These are phyloP conservation scores for Oscheius sp. DNA, from an alignment of 2,888 invertebrate genomes.

Conservation along the genomic window DNA sequence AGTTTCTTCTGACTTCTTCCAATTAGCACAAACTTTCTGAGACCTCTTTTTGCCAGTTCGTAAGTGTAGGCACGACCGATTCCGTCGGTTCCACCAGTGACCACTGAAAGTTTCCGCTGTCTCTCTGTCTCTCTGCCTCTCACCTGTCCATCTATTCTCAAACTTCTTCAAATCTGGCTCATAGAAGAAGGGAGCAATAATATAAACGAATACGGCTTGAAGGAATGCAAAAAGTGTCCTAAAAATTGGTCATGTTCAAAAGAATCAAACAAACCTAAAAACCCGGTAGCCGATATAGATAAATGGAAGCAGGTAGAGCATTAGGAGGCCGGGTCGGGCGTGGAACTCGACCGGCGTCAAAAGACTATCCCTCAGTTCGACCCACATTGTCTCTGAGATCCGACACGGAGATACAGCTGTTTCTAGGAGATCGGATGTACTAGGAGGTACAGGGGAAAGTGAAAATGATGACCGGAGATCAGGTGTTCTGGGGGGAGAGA, in stretches of 20 bases:
- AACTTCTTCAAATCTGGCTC: slow-evolving; percentile 61
- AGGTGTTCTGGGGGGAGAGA: too few relatives aligned
- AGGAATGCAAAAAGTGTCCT: slow-evolving; percentile 67
- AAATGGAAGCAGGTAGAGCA: slow-evolving; percentile 49
- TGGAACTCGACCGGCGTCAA: slow-evolving; percentile 13
- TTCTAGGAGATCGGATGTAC: too few relatives aligned
- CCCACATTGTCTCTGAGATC: slow-evolving; percentile 20
- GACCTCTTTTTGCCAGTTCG: slow-evolving; percentile 66
- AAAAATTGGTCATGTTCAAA: background rate
- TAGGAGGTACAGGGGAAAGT: too few relatives aligned
- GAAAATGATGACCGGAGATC: too few relatives aligned
- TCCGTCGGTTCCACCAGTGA: slow-evolving; percentile 70
- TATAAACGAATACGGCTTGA: slow-evolving; percentile 64
- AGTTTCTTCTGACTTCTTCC: slow-evolving; percentile 66
- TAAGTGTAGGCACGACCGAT: slow-evolving; percentile 68
- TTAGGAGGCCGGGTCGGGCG: slow-evolving; percentile 21
- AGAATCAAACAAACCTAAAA: slow-evolving; percentile 40
- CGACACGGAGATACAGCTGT: slow-evolving; percentile 17
- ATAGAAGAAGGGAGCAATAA: slow-evolving; percentile 64
- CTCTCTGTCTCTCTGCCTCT: background rate
- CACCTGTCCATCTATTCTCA: slow-evolving; percentile 66
- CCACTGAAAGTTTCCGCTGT: slow-evolving; percentile 46
- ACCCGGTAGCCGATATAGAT: slow-evolving; percentile 51
- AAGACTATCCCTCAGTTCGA: slow-evolving; percentile 11
- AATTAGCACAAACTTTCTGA: slow-evolving; percentile 69